A percentile compares a stretch with the other conserved stretches of the same genome.
Conservation (phyloP, 2,888 invertebrate genomes). For the Epinotia ramella region DNA sequence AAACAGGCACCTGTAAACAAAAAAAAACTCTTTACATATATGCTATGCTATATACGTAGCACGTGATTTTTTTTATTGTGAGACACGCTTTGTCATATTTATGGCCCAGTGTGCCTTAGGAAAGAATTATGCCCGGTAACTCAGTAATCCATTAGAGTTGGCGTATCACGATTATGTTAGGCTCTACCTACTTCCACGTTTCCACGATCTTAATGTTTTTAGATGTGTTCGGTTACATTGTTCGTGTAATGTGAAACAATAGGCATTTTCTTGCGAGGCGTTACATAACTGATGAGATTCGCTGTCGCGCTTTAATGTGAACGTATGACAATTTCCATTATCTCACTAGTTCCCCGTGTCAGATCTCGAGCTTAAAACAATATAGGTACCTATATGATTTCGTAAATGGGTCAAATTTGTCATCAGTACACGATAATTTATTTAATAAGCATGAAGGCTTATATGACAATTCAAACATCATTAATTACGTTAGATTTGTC, state of each 20-base stretch:
- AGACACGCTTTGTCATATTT: background rate
- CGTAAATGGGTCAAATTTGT: constrained; percentile 51
- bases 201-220: constrained; percentile 68
- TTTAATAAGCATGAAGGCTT: constrained; percentile 16
- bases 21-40: constrained; percentile 40
- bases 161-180: constrained; percentile 54
- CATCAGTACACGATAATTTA: constrained; percentile 44
- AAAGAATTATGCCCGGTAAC: constrained; percentile 34
- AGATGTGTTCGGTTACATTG: constrained; percentile 62
- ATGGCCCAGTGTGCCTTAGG: constrained; percentile 18
- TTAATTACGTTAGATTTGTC: constrained; percentile 41
- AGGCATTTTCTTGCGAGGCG: constrained; percentile 62
- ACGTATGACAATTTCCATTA: constrained; percentile 51
- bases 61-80: background rate
- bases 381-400: constrained; percentile 37
- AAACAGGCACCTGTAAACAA: constrained; percentile 69
- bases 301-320: constrained; percentile 47
- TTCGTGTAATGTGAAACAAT: constrained; percentile 70
- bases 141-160: constrained; percentile 44
- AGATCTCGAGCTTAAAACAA: constrained; percentile 50
- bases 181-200: constrained; percentile 65
- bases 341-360: constrained; percentile 48
- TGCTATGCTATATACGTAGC: background rate
- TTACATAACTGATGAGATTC: constrained; percentile 64
- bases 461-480: constrained; percentile 32